phyloP scores from a whole-genome alignment of 2,888 invertebrate genomes.

The Allygus modestus region DNA sequence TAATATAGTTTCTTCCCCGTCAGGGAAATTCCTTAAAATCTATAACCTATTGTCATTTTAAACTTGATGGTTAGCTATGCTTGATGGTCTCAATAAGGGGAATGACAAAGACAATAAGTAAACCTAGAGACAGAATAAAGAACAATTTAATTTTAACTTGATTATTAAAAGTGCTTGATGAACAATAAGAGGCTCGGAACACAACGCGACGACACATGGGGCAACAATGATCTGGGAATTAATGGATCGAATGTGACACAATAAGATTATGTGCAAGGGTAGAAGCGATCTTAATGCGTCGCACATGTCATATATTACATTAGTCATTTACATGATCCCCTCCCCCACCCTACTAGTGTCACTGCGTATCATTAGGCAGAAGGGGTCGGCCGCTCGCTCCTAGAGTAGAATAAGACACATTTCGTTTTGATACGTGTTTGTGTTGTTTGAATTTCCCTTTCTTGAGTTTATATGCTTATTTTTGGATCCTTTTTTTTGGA shows the following conservation, averaged over 20 bases:
- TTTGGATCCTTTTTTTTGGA: too few species aligned
- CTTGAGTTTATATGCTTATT: background rate
- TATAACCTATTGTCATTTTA: too few species aligned
- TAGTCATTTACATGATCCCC: conserved; percentile 58
- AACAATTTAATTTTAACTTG: too few species aligned
- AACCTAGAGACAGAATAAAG: too few species aligned
- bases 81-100: too few species aligned
- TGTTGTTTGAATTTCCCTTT: background rate
- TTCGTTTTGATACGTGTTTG: background rate
- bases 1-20: too few species aligned
- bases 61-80: too few species aligned
- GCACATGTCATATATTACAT: conserved; percentile 62
- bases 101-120: too few species aligned
- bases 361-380: conserved; percentile 55
- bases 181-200: background rate
- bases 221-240: conserved; percentile 56
- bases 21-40: too few species aligned
- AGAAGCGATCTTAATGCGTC: conserved; percentile 60
- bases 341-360: conserved; percentile 34
- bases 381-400: background rate
- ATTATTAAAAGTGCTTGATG: too few species aligned
- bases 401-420: background rate
- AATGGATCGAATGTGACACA: conserved; percentile 61
- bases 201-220: conserved; percentile 11
- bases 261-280: conserved; percentile 55